Evolutionary conservation across 2,888 invertebrate genomes (phyloP).

Genomic region (Dasypolia templi): DNA sequence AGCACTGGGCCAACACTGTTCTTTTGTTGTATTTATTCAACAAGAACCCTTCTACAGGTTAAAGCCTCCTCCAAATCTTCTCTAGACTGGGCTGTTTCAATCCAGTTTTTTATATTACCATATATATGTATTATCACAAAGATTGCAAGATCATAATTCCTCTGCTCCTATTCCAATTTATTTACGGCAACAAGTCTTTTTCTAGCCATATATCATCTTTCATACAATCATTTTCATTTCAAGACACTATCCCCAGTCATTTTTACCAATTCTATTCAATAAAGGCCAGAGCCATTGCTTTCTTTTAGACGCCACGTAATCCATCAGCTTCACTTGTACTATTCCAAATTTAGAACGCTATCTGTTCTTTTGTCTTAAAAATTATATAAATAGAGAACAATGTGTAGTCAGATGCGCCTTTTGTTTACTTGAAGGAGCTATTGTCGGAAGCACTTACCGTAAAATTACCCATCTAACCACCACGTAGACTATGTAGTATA

Average conservation of each 20-base stretch:
- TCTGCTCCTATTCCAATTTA: too few species aligned
- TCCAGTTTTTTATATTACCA: too few species aligned
- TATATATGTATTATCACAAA: too few species aligned
- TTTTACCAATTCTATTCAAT: slow-evolving; percentile 20
- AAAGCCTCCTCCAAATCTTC: too few species aligned
- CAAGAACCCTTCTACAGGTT: too few species aligned
- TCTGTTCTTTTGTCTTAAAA: slow-evolving; percentile 76
- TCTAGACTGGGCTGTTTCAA: too few species aligned
- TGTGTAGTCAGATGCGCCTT: slow-evolving; percentile 76
- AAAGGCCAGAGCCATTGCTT: slow-evolving; percentile 3
- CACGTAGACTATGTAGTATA: slow-evolving; percentile 67
- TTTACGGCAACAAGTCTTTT: too few species aligned
- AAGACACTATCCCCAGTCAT: neutral
- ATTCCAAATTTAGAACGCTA: slow-evolving; percentile 64
- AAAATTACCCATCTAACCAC: slow-evolving; percentile 84
- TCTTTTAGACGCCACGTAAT: slow-evolving; percentile 37
- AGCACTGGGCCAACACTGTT: too few species aligned
- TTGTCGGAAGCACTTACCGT: slow-evolving; percentile 85
- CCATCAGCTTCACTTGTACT: slow-evolving; percentile 26
- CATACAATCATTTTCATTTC: too few species aligned
- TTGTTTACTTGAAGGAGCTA: slow-evolving; percentile 83
- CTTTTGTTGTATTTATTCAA: too few species aligned
- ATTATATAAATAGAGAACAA: slow-evolving; percentile 80
- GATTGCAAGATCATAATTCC: too few species aligned
- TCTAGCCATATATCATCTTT: too few species aligned